phyloP scores from a whole-genome alignment of 2,113 vertebrate species.

The Gyps fulvus region DNA sequence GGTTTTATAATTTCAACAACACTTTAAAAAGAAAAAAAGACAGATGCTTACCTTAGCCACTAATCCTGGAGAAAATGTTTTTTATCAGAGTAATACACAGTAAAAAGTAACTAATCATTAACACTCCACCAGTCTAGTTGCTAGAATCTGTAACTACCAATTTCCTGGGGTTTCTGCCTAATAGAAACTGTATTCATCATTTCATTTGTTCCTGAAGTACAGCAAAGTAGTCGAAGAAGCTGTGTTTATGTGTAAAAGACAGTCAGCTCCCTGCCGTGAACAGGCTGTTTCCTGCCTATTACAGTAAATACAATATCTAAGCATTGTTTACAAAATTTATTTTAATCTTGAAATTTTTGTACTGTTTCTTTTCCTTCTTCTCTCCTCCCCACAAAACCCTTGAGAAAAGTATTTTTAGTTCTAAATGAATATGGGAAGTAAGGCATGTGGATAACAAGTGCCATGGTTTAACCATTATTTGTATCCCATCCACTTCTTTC shows the following conservation, averaged over 20 bases:
- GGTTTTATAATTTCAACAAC: constrained; percentile 34
- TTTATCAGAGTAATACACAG: not conserved
- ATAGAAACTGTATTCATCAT: not conserved
- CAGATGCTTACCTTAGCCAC: not conserved
- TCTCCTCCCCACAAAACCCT: not conserved
- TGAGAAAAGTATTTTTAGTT: not conserved
- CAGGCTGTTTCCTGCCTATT: not conserved
- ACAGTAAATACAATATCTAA: not conserved
- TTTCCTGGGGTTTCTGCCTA: not conserved
- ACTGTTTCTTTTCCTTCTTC: not conserved
- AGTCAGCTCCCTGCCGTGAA: not conserved
- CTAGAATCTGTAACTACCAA: not conserved
- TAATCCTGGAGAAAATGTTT: not conserved
- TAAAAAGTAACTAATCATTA: constrained; percentile 35
- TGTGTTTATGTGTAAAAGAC: constrained; percentile 16
- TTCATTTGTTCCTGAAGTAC: constrained; percentile 8
- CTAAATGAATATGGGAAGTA: not conserved
- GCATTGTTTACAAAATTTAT: not conserved
- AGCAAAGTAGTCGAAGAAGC: not conserved
- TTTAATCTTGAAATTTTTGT: not conserved
- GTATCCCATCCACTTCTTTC: not conserved
- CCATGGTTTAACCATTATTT: not conserved
- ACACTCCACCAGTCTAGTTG: not conserved
- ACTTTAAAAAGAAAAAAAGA: constrained; percentile 2
- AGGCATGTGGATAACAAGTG: not conserved